Base-by-base conservation (phyloP, 2,797 vertebrate genomes). In the Apodemus agrarius region DNA sequence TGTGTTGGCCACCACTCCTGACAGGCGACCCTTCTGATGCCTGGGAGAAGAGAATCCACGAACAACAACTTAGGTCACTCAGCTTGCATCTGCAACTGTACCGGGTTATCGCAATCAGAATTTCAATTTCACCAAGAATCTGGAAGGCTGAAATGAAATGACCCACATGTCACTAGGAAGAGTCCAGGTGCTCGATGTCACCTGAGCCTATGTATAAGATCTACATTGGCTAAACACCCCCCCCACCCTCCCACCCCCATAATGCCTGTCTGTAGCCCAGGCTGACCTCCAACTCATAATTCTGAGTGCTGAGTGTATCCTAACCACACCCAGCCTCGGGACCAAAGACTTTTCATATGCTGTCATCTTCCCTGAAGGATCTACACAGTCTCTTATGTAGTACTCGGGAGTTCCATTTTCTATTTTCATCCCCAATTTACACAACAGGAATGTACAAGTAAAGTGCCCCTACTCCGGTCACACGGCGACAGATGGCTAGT, bases 371-470 rank as follows among this genome's bases (percentile, higher is more conserved):
- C 61, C 85, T 85, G 37, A 84, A 49, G 43, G 24, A 40, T 79
- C 46, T 78, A 69, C 14, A 90, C 13, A 61, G 12, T 82, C 40
- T 40, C 46, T 79, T n/a, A 46, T 26, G 72, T 83, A 46, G 78
- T 84, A 82, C 40, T 95, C 46, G 57, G 57, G 61, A n/a, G 31
- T 16, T 61, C 34, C 67, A 21, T 79, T 6, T 69, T 69, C 49
- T 87, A 37, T 43, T 91, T 89, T 83, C 17, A 84, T 81, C 89
- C 22, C 29, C 72, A 91, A 17, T 65, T 89, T 87, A 94, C 74
- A 49, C 12, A 89, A 88, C 16, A 81, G 29, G 29, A 90, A 89
- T 74, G n/a, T 59, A 65, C 19, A 78, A 31, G 17, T 31, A 14
- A 90, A 37, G 16, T 54, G 13, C 43, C 40, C 26, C 57, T 13